A percentile compares a stretch with the other conserved stretches of the same genome.
phyloP scores from a whole-genome alignment of 2,888 invertebrate species.

The Drosophila silvestris region DNA sequence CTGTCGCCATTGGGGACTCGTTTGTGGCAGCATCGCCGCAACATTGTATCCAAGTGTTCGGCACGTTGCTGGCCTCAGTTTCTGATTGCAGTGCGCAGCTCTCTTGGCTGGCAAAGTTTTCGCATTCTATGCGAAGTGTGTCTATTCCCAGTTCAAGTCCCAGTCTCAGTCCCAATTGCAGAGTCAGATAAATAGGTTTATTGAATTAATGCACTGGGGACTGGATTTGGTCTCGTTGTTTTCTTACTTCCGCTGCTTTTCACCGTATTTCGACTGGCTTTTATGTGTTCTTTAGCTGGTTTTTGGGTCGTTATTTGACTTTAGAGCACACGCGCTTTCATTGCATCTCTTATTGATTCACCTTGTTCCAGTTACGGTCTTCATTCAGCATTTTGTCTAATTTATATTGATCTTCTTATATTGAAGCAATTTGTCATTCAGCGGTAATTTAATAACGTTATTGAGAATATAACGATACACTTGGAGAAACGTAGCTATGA shows the following conservation, averaged over 20 bases:
- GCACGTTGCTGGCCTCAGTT: conserved; percentile 46
- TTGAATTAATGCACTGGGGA: conserved; percentile 71
- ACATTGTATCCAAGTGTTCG: conserved; percentile 55
- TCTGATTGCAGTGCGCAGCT: conserved; percentile 71
- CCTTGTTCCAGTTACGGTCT: conserved; percentile 41
- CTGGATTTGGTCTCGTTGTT: conserved; percentile 5
- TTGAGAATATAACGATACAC: neutral
- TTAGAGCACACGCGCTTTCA: conserved; percentile 40
- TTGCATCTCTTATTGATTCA: conserved; percentile 35
- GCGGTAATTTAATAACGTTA: neutral
- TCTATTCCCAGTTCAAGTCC: conserved; percentile 46
- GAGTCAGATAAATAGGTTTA: conserved; percentile 73
- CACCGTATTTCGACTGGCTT: conserved; percentile 35
- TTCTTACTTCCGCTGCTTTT: conserved; percentile 19
- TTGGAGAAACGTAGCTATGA: neutral
- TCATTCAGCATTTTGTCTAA: conserved; percentile 10
- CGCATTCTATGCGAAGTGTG: conserved; percentile 66
- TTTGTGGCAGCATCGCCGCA: conserved; percentile 59
- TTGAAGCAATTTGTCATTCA: neutral
- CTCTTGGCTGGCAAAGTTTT: conserved; percentile 64
- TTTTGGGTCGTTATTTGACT: conserved; percentile 29
- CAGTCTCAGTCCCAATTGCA: conserved; percentile 24
- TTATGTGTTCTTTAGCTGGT: conserved; percentile 1
- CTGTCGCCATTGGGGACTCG: conserved; percentile 74
- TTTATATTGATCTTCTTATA: neutral